Percentiles rank a stretch among this genome's conserved stretches.
phyloP scores from a whole-genome alignment of 2,797 vertebrate species.

The Pangasius sanitwongsei region DNA sequence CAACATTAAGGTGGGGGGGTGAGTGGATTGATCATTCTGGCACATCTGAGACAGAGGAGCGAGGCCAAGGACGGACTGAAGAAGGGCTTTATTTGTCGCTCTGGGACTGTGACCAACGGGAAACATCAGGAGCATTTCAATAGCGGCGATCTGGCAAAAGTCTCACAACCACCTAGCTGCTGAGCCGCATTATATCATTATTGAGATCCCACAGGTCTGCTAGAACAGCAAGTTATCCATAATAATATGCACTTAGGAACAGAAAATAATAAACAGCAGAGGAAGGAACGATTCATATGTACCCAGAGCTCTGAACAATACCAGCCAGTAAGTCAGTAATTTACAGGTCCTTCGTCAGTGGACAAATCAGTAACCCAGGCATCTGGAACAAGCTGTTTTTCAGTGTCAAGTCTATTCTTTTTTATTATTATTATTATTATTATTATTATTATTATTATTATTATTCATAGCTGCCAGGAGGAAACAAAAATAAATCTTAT shows the following conservation, averaged over 20 bases:
- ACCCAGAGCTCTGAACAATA: background rate
- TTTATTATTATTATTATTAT: background rate
- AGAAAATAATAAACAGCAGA: background rate
- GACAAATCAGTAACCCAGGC: background rate
- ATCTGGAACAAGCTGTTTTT: background rate
- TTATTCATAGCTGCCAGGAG: background rate
- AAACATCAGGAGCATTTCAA: constrained; percentile 59
- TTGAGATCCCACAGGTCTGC: background rate
- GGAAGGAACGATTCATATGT: background rate
- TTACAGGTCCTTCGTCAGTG: too few species aligned
- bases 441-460: background rate
- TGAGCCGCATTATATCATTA: background rate
- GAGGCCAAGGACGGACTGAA: constrained; percentile 51
- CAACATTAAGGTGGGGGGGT: constrained; percentile 59
- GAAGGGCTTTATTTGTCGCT: constrained; percentile 62
- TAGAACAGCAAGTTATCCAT: background rate
- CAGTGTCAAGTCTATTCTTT: background rate
- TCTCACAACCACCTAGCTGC: constrained; percentile 20
- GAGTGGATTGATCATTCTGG: constrained; percentile 58
- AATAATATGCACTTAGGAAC: background rate
- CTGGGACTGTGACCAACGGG: constrained; percentile 58
- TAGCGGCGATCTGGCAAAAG: constrained; percentile 38
- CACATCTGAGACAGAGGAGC: constrained; percentile 52
- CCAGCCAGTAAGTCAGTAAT: background rate
- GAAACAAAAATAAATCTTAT: background rate